phyloP scores from a whole-genome alignment of 2,797 vertebrate species.

The Arnoldichthys spilopterus region DNA sequence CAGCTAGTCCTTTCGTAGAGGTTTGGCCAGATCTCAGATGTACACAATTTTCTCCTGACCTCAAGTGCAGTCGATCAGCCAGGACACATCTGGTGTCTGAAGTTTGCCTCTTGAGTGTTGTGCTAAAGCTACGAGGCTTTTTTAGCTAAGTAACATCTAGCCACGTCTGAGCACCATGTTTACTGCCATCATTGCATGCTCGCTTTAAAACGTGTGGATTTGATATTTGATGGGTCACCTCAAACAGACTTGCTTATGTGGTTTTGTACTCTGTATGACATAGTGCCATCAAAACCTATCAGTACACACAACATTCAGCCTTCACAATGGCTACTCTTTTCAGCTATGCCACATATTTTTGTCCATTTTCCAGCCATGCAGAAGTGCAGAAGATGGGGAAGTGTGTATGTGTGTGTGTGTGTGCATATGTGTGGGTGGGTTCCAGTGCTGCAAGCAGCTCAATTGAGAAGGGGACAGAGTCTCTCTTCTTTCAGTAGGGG shows the following conservation, averaged over 20 bases:
- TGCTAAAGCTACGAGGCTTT: too few species aligned
- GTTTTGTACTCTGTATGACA: not conserved
- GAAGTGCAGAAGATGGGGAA: not conserved
- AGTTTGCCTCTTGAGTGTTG: too few species aligned
- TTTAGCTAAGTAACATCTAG: too few species aligned
- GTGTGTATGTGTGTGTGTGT: slow-evolving; percentile 1
- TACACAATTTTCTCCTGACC: not conserved
- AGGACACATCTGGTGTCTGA: not conserved
- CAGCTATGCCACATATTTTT: not conserved
- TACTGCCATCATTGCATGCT: not conserved
- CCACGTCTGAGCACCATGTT: not conserved
- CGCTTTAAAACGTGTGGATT: not conserved
- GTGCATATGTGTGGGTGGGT: not conserved
- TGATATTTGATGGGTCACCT: not conserved
- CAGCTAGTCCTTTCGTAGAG: not conserved
- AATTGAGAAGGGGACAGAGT: not conserved
- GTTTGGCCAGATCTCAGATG: not conserved
- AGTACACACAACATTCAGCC: not conserved
- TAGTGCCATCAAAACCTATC: not conserved
- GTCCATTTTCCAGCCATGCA: not conserved
- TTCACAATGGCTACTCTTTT: not conserved
- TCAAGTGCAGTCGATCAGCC: not conserved
- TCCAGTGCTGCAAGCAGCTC: not conserved
- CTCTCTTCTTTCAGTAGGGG: slow-evolving; percentile 63
- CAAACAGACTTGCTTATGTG: not conserved